Conservation (phyloP, 1,140 invertebrate genomes). For the Nilaparvata lugens region DNA sequence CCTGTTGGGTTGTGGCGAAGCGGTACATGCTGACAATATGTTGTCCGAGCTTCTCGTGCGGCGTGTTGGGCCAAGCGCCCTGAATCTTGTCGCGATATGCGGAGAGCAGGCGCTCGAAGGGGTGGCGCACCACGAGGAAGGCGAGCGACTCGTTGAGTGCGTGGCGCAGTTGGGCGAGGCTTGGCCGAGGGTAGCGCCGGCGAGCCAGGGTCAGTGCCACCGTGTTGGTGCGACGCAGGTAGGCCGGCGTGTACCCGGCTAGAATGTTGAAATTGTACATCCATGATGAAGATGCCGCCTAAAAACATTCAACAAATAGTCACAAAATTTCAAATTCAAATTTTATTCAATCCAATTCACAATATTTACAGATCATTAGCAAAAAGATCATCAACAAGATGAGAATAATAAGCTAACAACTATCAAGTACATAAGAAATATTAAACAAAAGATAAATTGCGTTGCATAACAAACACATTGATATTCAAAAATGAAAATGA, state of each 20-base stretch:
- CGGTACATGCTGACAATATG: conserved; percentile 65
- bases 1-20: too few relatives aligned
- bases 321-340: too few relatives aligned
- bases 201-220: conserved; percentile 66
- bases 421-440: too few relatives aligned
- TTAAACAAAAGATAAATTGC: too few relatives aligned
- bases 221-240: conserved; percentile 61
- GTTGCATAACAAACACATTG: too few relatives aligned
- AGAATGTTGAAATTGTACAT: conserved; percentile 82
- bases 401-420: too few relatives aligned
- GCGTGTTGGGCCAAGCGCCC: conserved; percentile 66
- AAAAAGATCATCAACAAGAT: too few relatives aligned
- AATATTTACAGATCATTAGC: too few relatives aligned
- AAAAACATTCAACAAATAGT: too few relatives aligned
- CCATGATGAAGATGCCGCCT: conserved; percentile 74
- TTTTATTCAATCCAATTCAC: too few relatives aligned
- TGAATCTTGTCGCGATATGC: conserved; percentile 85
- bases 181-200: conserved; percentile 64
- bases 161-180: conserved; percentile 50
- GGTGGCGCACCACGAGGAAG: conserved; percentile 81
- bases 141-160: conserved; percentile 56
- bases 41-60: conserved; percentile 66
- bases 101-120: conserved; percentile 78
- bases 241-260: conserved; percentile 65
- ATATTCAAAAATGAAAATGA: too few relatives aligned